These are phyloP conservation scores for Laspeyria flexula DNA, from an alignment of 2,888 invertebrate genomes.

Conservation along the genomic window DNA sequence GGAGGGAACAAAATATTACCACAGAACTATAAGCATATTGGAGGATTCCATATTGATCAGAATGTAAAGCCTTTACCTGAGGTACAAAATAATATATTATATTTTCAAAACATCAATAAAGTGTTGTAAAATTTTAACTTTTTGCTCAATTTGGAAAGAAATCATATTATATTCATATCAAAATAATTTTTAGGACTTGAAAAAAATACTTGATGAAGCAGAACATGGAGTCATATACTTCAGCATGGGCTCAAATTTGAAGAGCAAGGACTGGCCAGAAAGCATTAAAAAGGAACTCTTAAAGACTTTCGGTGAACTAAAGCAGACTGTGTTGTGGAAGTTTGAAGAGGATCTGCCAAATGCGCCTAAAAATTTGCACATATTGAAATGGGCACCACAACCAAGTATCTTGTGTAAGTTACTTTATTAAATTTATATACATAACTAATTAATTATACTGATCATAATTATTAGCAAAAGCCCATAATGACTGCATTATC, in stretches of 20 bases:
- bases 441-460: too few species aligned
- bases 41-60: constrained; percentile 59
- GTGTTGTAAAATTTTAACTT: not conserved
- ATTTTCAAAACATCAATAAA: too few species aligned
- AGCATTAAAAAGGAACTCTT: constrained; percentile 51
- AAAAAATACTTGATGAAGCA: constrained; percentile 60
- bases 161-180: too few species aligned
- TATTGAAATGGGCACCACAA: constrained; percentile 73
- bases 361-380: constrained; percentile 67
- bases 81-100: too few species aligned
- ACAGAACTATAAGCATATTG: constrained; percentile 52
- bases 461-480: too few species aligned
- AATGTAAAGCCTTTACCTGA: constrained; percentile 51
- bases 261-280: constrained; percentile 56
- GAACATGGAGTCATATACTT: constrained; percentile 69
- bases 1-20: constrained; percentile 47
- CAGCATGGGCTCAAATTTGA: constrained; percentile 69
- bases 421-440: not conserved
- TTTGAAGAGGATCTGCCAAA: constrained; percentile 63
- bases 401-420: constrained; percentile 51
- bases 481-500: too few species aligned
- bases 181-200: constrained; percentile 52
- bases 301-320: constrained; percentile 63
- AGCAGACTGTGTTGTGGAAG: constrained; percentile 78
- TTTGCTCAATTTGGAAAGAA: too few species aligned